phyloP scores from a whole-genome alignment of 2,888 invertebrate species.

The Pycnomerus fuliginosus region DNA sequence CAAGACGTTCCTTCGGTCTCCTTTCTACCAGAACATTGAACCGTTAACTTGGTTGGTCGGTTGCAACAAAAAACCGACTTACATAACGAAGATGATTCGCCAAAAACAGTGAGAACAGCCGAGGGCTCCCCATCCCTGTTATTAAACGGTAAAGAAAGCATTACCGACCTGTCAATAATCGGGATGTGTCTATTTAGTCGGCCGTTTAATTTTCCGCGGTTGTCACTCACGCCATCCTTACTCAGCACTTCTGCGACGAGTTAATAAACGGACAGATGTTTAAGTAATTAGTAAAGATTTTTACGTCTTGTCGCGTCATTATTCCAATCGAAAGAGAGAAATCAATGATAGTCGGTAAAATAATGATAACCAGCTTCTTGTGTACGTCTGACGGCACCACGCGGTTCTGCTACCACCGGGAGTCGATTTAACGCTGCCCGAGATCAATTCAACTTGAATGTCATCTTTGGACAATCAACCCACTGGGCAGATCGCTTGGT shows the following conservation, averaged over 20 bases:
- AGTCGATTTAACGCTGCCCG: conserved; percentile 21
- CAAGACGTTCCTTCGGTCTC: no score
- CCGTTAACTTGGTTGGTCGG: no score
- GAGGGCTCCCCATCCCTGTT: conserved; percentile 25
- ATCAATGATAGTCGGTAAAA: no score
- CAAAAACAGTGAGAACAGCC: no score
- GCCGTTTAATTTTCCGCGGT: conserved; percentile 29
- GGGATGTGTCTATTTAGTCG: conserved; percentile 28
- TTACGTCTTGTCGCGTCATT: no score
- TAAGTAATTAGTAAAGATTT: conserved; percentile 22
- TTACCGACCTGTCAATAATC: conserved; percentile 27
- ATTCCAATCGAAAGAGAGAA: no score
- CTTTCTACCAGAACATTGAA: no score
- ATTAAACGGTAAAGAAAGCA: conserved; percentile 18
- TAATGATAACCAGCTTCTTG: conserved; percentile 19
- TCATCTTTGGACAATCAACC: conserved; percentile 19
- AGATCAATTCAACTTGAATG: conserved; percentile 20
- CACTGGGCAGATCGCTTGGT: conserved; percentile 14
- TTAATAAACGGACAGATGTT: conserved; percentile 22
- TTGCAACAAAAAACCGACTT: no score
- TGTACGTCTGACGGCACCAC: conserved; percentile 18
- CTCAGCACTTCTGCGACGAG: conserved; percentile 24
- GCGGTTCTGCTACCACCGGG: conserved; percentile 17
- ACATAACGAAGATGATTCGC: no score
- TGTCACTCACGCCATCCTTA: conserved; percentile 27